Percentiles rank a stretch among this genome's conserved stretches.
Conservation (phyloP, 2,797 vertebrate species). For the Oreortyx pictus region DNA sequence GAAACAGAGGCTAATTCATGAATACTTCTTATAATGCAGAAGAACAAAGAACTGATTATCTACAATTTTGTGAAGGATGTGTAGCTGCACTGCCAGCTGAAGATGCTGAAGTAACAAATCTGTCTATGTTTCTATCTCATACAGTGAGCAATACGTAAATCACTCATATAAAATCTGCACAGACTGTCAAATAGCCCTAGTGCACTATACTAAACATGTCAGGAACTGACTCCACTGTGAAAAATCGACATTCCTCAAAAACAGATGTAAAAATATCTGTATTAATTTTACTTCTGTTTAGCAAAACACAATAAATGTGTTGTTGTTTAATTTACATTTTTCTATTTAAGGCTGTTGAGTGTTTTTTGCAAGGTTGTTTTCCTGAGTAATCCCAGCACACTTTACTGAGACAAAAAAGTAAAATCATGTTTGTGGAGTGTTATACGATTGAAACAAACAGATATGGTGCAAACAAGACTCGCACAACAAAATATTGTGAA, state of each 20-base stretch:
- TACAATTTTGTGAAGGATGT: neutral
- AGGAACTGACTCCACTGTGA: neutral
- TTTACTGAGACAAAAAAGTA: neutral
- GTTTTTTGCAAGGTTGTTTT: neutral
- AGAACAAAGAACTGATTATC: neutral
- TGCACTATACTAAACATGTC: neutral
- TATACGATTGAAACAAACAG: neutral
- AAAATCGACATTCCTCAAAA: neutral
- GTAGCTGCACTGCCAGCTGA: neutral
- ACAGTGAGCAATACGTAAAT: neutral
- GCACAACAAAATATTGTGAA: neutral
- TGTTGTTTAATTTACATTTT: neutral
- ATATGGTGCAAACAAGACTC: neutral
- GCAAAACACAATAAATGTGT: neutral
- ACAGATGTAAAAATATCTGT: neutral
- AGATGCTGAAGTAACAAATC: neutral
- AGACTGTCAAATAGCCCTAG: neutral
- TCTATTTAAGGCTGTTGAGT: neutral
- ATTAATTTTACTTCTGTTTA: neutral
- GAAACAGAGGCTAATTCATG: neutral
- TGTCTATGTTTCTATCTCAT: neutral
- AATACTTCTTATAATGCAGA: neutral
- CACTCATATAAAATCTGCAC: neutral
- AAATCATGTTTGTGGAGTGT: neutral
- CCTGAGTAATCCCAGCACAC: neutral